phyloP scores from a whole-genome alignment of 2,113 vertebrate genomes.

The Hippolais icterina region DNA sequence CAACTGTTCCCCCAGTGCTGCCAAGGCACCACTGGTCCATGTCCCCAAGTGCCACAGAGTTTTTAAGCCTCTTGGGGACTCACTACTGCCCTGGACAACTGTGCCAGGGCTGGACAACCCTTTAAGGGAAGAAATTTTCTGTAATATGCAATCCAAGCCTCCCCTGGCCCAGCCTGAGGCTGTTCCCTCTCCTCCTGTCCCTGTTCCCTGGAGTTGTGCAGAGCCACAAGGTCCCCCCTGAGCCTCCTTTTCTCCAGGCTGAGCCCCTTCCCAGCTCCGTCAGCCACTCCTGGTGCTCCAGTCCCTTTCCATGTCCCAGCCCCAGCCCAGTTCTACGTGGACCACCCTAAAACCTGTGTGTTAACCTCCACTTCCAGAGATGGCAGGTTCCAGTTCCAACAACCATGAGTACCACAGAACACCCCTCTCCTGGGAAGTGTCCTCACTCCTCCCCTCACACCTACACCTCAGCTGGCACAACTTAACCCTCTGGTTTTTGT shows the following conservation, averaged over 20 bases:
- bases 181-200: not conserved
- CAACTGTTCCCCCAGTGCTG: not conserved
- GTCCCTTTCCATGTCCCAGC: not conserved
- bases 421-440: accelerated
- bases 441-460: not conserved
- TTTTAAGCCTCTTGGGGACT: not conserved
- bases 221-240: not conserved
- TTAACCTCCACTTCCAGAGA: not conserved
- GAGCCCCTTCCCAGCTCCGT: not conserved
- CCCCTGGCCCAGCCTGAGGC: not conserved
- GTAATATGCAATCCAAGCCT: not conserved
- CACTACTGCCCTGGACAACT: not conserved
- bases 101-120: not conserved
- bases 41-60: not conserved
- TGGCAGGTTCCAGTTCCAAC: accelerated
- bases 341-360: not conserved
- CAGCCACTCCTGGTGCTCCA: accelerated
- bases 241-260: not conserved
- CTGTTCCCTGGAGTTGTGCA: not conserved
- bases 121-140: not conserved
- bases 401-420: not conserved
- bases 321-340: not conserved
- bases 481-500: not conserved
- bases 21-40: not conserved
- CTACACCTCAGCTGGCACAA: not conserved